Base-by-base conservation (phyloP, 2,797 vertebrate genomes). In the Phoeniculus purpureus region DNA sequence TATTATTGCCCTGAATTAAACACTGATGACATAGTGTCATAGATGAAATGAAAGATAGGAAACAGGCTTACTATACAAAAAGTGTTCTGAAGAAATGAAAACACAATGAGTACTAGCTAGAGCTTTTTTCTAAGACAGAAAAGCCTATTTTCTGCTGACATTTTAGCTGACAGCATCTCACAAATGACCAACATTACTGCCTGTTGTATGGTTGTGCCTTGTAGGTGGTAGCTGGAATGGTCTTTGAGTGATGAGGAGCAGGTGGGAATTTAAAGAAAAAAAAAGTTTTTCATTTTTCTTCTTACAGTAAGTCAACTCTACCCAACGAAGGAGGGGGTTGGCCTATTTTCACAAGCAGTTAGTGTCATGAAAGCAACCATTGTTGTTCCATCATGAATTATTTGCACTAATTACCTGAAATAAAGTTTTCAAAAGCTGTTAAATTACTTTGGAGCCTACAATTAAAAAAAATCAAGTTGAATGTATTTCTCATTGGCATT, bases 321-420 rank as follows among this genome's bases (percentile, higher is more conserved):
- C 11, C 43, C 52, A 62, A 12, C 6, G 23, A 58, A 86, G 16
- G 10, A 18, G 15, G 11, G 15, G 3, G 1, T 34, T 81, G 77
- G 59, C 78, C 75, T 82, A 62, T 89, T 94, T 95, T 93, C 73
- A 50, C 81, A 78, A 75, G 79, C 79, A 62, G 67, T 77, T 81
- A 89, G 66, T 0, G 0, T 79, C 58, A 19, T 81, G 81, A 93
- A 94, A 91, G 89, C 70, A 32, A 92, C 81, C 0, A 19, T 71
- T 93, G 67, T 82, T 93, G 66, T 89, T 93, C 72, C 27, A 7
- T 93, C 71, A 71, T 67, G 76, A 91, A 85, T 81, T 81, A 81
- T 87, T 94, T 94, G 70, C 84, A 51, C 87, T 83, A 78, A 94
- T 94, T 92, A 86, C 68, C 84, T 90, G 91, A 95, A 85, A 81